A percentile compares a stretch with the other conserved stretches of the same genome.
Evolutionary conservation across 2,113 vertebrate species (phyloP).

Genomic region (Corynorhinus townsendii): DNA sequence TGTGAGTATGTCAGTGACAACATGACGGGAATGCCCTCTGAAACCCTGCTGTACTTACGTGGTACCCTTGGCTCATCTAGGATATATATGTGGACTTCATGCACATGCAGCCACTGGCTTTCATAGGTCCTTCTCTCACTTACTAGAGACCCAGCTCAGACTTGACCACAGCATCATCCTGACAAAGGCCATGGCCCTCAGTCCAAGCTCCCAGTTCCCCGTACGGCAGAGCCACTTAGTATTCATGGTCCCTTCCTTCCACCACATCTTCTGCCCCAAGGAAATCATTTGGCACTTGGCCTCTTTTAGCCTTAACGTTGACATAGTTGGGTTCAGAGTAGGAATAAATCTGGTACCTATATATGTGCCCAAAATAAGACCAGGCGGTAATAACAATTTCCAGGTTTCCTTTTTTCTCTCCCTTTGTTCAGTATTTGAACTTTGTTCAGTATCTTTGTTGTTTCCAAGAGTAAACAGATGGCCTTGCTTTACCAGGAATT

Average conservation of each 20-base stretch:
- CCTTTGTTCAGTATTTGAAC: background rate
- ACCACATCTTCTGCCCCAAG: no score
- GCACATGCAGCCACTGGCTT: background rate
- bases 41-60: background rate
- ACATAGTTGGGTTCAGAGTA: background rate
- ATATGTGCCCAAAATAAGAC: background rate
- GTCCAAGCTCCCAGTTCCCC: background rate
- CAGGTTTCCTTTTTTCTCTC: background rate
- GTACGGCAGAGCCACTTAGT: background rate
- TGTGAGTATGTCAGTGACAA: constrained; percentile 80
- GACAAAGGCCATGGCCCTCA: background rate
- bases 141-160: background rate
- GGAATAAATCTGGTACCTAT: background rate
- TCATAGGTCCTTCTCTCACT: background rate
- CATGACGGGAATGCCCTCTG: background rate
- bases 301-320: background rate
- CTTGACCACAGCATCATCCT: background rate
- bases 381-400: background rate
- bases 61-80: background rate
- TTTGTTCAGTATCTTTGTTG: background rate
- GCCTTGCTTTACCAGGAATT: constrained; percentile 4
- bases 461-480: background rate
- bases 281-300: background rate
- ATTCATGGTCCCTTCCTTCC: background rate
- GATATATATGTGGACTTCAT: fast-evolving